These are phyloP conservation scores for Varecia variegata DNA, from an alignment of 2,797 vertebrate genomes.

Conservation along the genomic window DNA sequence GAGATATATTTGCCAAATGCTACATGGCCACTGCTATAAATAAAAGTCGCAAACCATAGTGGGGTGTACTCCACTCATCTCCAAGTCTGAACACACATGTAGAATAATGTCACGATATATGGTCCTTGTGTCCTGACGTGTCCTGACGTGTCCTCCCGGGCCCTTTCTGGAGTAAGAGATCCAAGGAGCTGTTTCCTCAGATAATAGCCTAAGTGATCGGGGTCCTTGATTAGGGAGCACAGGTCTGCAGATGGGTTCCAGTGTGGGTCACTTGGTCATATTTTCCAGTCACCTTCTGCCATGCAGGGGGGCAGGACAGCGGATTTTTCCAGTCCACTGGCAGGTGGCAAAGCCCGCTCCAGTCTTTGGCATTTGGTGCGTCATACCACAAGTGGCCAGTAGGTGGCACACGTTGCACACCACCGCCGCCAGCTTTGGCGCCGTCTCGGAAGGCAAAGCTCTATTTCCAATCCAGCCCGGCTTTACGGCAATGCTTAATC, in stretches of 20 bases:
- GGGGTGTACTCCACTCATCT: not conserved
- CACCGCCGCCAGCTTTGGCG: accelerated
- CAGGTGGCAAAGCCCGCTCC: not conserved
- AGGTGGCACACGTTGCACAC: slow-evolving; percentile 66
- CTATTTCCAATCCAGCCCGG: slow-evolving; percentile 55
- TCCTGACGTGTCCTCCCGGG: not conserved
- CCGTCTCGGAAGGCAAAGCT: slow-evolving; percentile 43
- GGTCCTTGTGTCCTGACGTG: not conserved
- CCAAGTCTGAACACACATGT: not conserved
- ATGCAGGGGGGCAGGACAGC: not conserved
- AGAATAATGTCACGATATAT: not conserved
- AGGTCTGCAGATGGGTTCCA: not conserved
- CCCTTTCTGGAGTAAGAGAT: not conserved
- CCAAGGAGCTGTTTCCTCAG: not conserved
- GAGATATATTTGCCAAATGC: not conserved
- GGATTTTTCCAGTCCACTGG: not conserved
- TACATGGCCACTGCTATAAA: no score
- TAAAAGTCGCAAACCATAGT: not conserved
- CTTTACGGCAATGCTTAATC: not conserved
- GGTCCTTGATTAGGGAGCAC: not conserved
- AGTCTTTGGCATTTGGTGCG: accelerated
- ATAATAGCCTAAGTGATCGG: not conserved
- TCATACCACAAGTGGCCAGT: not conserved
- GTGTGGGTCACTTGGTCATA: not conserved
- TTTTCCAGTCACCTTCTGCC: not conserved